These are phyloP conservation scores for Zaprionus inermis DNA, from an alignment of 1,140 invertebrate species.

Conservation along the genomic window DNA sequence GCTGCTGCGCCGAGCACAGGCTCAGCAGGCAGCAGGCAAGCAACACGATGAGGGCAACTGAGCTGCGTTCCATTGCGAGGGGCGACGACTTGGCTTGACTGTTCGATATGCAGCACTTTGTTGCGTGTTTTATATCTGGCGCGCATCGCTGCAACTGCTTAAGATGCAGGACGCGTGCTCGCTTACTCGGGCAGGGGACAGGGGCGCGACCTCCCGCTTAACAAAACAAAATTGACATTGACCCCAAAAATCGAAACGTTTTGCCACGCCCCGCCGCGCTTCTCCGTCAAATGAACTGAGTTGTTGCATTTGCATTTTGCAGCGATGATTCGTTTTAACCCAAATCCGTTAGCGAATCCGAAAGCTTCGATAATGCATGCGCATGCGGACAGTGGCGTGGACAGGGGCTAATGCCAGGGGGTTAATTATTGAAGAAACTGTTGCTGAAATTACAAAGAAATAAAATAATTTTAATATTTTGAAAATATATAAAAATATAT, in stretches of 20 bases:
- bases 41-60: slow-evolving; percentile 37
- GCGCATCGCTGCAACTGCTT: slow-evolving; percentile 40
- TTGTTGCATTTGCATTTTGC: slow-evolving; percentile 58
- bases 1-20: slow-evolving; percentile 40
- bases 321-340: slow-evolving; percentile 27
- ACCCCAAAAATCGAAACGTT: slow-evolving; percentile 56
- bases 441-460: too few species aligned
- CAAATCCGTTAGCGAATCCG: slow-evolving; percentile 26
- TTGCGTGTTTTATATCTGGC: slow-evolving; percentile 50
- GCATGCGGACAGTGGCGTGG: not conserved
- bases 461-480: too few species aligned
- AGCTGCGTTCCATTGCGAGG: slow-evolving; percentile 55
- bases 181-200: not conserved
- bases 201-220: slow-evolving; percentile 18
- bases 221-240: slow-evolving; percentile 68
- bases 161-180: slow-evolving; percentile 44
- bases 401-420: not conserved
- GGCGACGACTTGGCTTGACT: slow-evolving; percentile 35
- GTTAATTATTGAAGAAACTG: too few species aligned
- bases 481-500: too few species aligned
- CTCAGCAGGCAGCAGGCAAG: slow-evolving; percentile 33
- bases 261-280: not conserved
- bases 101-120: slow-evolving; percentile 4
- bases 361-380: not conserved
- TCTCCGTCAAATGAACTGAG: slow-evolving; percentile 7